These are phyloP conservation scores for Hydropotes inermis DNA, from an alignment of 2,113 vertebrate species.

Conservation along the genomic window DNA sequence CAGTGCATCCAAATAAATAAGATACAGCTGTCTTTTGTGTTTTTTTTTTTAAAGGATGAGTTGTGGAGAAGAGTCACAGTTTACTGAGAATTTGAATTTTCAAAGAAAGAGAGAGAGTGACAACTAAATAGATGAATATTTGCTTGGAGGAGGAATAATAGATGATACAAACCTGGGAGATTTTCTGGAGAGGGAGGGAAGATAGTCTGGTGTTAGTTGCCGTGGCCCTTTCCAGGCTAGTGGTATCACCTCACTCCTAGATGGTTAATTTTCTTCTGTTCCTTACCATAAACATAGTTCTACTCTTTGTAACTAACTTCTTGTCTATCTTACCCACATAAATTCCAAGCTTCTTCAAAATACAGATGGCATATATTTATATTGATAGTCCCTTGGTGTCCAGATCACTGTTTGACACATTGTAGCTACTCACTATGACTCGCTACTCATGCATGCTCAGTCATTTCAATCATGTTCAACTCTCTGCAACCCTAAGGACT, in stretches of 20 bases:
- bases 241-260: not conserved
- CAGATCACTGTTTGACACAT: not conserved
- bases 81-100: not conserved
- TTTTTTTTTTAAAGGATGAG: not conserved
- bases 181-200: not conserved
- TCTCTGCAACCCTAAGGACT: not conserved
- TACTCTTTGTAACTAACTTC: not conserved
- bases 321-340: not conserved
- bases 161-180: not conserved
- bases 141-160: not conserved
- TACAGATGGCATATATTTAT: not conserved
- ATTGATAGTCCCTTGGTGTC: not conserved
- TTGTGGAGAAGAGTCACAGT: not conserved
- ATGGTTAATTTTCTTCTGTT: not conserved
- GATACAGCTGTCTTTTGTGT: not conserved
- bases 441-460: not conserved
- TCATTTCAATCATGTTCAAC: not conserved
- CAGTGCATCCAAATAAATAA: not conserved
- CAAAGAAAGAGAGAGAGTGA: not conserved
- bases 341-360: not conserved
- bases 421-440: not conserved
- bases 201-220: not conserved
- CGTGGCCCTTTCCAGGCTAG: not conserved
- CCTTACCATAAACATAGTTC: not conserved
- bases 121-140: not conserved